Percentiles rank a stretch among this genome's conserved stretches.
Evolutionary conservation across 2,888 invertebrate species (phyloP).

Genomic region (Halictus ligatus): DNA sequence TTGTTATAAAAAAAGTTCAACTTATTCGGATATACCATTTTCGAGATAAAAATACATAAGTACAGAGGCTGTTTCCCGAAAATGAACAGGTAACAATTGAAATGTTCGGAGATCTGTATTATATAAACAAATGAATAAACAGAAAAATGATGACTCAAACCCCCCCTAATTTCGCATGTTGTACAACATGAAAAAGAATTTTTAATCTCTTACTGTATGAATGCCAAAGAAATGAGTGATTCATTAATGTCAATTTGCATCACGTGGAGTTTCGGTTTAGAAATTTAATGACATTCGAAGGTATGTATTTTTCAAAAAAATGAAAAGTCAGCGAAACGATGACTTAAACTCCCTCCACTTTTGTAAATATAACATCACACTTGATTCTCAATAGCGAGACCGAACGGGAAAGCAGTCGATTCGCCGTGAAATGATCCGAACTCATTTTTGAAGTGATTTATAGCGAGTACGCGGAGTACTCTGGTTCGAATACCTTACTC

Average conservation of each 20-base stretch:
- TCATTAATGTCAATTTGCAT: background rate
- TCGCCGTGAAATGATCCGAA: background rate
- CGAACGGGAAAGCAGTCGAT: background rate
- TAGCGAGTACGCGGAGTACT: background rate
- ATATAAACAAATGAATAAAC: background rate
- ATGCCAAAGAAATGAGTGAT: background rate
- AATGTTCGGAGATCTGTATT: background rate
- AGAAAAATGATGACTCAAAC: background rate
- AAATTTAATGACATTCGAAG: background rate
- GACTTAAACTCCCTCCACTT: background rate
- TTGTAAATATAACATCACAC: background rate
- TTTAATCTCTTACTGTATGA: background rate
- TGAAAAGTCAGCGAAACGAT: background rate
- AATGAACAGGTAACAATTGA: background rate
- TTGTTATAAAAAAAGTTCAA: background rate
- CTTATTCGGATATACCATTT: background rate
- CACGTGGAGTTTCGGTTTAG: background rate
- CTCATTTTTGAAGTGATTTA: slow-evolving; percentile 2
- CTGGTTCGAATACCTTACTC: background rate
- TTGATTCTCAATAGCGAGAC: background rate
- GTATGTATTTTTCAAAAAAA: background rate
- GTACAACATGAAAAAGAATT: background rate
- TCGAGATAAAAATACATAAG: background rate
- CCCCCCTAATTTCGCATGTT: no score
- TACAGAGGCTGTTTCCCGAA: background rate